Evolutionary conservation across 2,113 vertebrate species (phyloP).

Genomic region (Solenodon paradoxus): DNA sequence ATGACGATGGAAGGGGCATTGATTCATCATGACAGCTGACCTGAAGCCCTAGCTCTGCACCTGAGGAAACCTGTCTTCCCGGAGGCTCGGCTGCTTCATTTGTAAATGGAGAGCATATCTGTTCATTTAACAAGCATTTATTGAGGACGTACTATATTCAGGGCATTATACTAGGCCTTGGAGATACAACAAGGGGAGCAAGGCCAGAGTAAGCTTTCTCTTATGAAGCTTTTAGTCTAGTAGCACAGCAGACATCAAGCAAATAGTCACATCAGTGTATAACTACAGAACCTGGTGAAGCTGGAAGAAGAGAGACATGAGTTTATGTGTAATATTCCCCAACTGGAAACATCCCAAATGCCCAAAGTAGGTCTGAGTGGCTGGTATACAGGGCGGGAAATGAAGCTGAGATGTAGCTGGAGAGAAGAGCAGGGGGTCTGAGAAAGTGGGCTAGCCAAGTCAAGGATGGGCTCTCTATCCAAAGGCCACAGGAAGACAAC

Average conservation of each 20-base stretch:
- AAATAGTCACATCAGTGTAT: neutral
- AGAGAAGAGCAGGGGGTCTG: neutral
- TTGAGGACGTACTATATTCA: neutral
- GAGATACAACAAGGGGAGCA: neutral
- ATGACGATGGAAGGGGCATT: neutral
- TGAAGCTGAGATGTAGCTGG: neutral
- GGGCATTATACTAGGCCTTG: neutral
- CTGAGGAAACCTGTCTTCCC: neutral
- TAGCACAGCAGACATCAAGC: neutral
- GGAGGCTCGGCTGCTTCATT: neutral
- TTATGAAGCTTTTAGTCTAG: neutral
- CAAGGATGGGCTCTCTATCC: neutral
- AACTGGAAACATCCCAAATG: neutral
- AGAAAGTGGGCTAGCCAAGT: neutral
- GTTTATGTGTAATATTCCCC: neutral
- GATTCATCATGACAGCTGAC: neutral
- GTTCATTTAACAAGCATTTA: neutral
- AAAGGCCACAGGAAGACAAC: neutral
- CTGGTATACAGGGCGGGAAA: neutral
- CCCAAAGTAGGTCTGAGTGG: neutral
- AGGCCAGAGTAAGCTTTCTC: neutral
- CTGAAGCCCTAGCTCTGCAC: neutral
- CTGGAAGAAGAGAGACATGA: neutral
- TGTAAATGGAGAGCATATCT: neutral
- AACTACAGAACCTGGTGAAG: conserved; percentile 1